Evolutionary conservation across 2,888 invertebrate genomes (phyloP).

Genomic region (Hirtodrosophila trivittata): DNA sequence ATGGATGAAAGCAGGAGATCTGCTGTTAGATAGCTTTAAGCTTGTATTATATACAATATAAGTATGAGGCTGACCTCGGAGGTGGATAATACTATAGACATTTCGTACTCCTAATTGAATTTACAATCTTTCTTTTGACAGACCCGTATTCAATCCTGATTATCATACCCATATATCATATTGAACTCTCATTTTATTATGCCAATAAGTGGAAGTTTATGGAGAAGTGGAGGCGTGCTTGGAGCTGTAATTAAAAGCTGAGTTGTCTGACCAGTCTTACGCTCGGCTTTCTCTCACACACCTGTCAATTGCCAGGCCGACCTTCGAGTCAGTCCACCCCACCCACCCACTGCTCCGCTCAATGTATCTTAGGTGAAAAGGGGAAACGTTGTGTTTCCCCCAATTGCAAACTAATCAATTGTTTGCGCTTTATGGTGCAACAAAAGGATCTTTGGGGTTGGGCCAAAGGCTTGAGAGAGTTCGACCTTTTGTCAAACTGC

Average conservation of each 20-base stretch:
- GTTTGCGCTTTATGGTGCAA: conserved; percentile 79
- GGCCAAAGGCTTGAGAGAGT: conserved; percentile 71
- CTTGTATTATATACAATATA: too few relatives aligned
- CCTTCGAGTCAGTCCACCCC: conserved; percentile 2
- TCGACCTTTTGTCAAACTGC: conserved; percentile 77
- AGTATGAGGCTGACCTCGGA: too few relatives aligned
- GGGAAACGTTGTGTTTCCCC: conserved; percentile 43
- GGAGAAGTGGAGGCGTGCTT: too few relatives aligned
- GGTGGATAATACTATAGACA: too few relatives aligned
- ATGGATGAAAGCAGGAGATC: too few relatives aligned
- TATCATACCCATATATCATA: too few relatives aligned
- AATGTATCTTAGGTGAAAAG: not conserved
- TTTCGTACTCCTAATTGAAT: too few relatives aligned
- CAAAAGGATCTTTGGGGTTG: conserved; percentile 46
- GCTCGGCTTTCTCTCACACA: conserved; percentile 37
- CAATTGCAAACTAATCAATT: conserved; percentile 82
- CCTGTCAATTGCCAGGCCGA: conserved; percentile 73
- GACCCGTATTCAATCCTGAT: too few relatives aligned
- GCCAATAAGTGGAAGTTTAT: too few relatives aligned
- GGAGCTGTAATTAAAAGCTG: conserved; percentile 39
- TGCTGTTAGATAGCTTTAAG: too few relatives aligned
- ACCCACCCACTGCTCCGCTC: not conserved
- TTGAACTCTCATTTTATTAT: too few relatives aligned
- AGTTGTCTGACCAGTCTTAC: not conserved
- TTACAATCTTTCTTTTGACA: too few relatives aligned